phyloP scores from a whole-genome alignment of 1,140 invertebrate genomes.

The Atopsyche davidsoni region DNA sequence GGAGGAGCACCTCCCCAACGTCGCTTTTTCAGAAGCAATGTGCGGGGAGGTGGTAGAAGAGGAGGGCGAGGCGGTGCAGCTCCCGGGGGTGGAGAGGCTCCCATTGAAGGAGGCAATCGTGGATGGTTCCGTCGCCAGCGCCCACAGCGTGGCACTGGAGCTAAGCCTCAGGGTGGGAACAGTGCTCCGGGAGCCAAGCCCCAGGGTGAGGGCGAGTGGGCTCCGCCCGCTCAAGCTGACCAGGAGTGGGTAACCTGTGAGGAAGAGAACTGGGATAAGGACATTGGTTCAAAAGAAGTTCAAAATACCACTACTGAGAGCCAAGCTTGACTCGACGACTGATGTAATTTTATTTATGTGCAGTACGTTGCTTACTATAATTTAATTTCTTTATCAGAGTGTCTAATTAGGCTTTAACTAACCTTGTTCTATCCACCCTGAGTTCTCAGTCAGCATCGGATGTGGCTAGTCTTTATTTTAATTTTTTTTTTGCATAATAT shows the following conservation, averaged over 20 bases:
- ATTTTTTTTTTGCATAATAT: background rate
- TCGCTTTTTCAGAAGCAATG: constrained; percentile 44
- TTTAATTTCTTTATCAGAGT: constrained; percentile 8
- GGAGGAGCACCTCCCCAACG: constrained; percentile 40
- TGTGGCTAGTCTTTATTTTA: constrained; percentile 9
- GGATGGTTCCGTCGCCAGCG: constrained; percentile 30
- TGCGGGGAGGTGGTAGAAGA: constrained; percentile 42
- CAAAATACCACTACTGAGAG: constrained; percentile 42
- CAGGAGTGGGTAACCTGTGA: constrained; percentile 1
- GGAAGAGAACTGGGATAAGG: constrained; percentile 13
- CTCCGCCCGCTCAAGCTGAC: background rate
- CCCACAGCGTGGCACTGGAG: constrained; percentile 31
- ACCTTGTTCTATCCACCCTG: constrained; percentile 10
- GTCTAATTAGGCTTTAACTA: constrained; percentile 22
- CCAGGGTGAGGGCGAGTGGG: constrained; percentile 6
- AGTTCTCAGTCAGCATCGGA: background rate
- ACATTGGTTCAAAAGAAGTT: constrained; percentile 33
- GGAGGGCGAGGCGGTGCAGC: constrained; percentile 27
- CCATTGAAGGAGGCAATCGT: constrained; percentile 10
- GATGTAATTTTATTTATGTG: constrained; percentile 5
- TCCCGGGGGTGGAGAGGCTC: constrained; percentile 33
- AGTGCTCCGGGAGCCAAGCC: constrained; percentile 12
- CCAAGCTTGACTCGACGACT: constrained; percentile 38
- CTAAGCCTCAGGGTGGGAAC: constrained; percentile 25
- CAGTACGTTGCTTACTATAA: constrained; percentile 5